These are phyloP conservation scores for Seira musarum DNA, from an alignment of 2,888 invertebrate genomes.

Conservation along the genomic window DNA sequence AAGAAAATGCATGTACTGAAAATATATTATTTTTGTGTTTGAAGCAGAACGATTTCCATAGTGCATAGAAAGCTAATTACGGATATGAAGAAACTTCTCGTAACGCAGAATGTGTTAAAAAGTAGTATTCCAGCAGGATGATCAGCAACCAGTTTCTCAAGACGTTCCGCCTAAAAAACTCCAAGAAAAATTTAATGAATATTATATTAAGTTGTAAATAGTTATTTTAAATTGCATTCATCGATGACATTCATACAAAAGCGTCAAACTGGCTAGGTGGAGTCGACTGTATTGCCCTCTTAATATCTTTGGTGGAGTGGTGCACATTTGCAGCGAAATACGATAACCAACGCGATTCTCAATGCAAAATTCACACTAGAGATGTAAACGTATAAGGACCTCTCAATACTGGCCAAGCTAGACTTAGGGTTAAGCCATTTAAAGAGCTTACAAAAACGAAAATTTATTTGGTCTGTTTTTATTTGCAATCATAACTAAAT, in stretches of 20 bases:
- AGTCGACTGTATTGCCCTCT: neutral
- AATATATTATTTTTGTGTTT: too few relatives aligned
- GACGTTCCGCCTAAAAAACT: neutral
- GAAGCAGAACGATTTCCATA: neutral
- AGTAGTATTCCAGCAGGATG: neutral
- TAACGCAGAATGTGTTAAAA: neutral
- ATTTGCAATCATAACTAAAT: too few relatives aligned
- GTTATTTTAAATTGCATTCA: neutral
- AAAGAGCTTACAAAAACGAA: neutral
- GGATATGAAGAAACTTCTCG: neutral
- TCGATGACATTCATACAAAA: neutral
- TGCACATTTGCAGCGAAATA: neutral
- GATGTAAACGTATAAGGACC: neutral
- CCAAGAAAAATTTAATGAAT: too few relatives aligned
- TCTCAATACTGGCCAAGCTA: neutral
- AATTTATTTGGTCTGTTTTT: too few relatives aligned
- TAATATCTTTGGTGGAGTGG: neutral
- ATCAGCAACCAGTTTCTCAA: neutral
- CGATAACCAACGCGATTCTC: neutral
- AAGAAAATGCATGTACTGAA: too few relatives aligned
- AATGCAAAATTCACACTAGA: neutral
- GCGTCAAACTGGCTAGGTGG: neutral
- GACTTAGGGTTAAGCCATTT: neutral
- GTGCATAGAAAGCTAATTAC: neutral
- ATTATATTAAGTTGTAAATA: too few relatives aligned